Percentiles rank a stretch among this genome's conserved stretches.
Evolutionary conservation across 2,888 invertebrate genomes (phyloP).

Genomic region (Cremastobaeus sp.): DNA sequence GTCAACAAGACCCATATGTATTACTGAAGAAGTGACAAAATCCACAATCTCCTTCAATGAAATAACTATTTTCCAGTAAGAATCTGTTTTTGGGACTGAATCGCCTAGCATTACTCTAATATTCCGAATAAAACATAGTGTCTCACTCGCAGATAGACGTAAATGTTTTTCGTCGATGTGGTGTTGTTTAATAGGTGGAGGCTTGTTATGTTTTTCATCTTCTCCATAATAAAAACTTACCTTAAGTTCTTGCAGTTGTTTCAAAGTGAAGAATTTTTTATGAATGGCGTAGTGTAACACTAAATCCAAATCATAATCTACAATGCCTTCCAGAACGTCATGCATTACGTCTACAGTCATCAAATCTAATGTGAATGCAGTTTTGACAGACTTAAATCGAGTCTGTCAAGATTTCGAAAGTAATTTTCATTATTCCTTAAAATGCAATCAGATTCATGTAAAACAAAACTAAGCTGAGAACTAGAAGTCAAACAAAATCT

Average conservation of each 20-base stretch:
- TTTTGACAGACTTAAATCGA: background rate
- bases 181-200: background rate
- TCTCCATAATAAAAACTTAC: background rate
- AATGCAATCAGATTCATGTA: background rate
- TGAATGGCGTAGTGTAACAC: background rate
- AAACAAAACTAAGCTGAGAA: background rate
- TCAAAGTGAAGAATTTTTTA: background rate
- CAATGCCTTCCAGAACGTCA: background rate
- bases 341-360: background rate
- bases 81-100: background rate
- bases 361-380: background rate
- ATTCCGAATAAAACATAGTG: background rate
- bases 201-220: background rate
- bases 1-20: background rate
- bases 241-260: background rate
- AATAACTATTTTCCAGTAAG: background rate
- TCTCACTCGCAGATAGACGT: background rate
- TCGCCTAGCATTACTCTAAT: background rate
- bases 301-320: background rate
- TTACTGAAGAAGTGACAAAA: background rate
- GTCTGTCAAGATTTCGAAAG: background rate
- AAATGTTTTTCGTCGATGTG: background rate
- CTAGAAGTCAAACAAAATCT: background rate
- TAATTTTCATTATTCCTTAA: background rate
- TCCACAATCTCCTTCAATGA: background rate